Conservation (phyloP, 2,888 invertebrate genomes). For the Flexamia atlantica region DNA sequence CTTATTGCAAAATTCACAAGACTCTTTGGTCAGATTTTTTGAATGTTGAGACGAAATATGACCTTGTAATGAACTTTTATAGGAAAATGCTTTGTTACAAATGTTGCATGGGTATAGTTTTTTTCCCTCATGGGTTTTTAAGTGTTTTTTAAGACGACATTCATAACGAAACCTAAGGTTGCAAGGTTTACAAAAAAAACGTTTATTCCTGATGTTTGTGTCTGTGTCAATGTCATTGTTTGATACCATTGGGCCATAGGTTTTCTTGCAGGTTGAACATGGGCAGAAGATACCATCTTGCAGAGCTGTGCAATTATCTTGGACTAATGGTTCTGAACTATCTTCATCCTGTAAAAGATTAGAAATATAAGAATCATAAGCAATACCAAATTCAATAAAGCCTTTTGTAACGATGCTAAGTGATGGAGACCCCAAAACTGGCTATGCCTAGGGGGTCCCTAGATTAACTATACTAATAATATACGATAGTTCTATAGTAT, state of each 20-base stretch:
- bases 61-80: not conserved
- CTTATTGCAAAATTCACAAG: slow-evolving; percentile 13
- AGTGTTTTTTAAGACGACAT: not conserved
- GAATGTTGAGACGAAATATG: not conserved
- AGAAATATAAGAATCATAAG: too few species aligned
- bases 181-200: slow-evolving; percentile 1
- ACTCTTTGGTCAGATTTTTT: not conserved
- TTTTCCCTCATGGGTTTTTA: not conserved
- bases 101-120: slow-evolving; percentile 7
- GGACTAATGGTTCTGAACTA: not conserved
- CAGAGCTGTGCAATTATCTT: not conserved
- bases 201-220: not conserved
- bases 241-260: not conserved
- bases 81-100: not conserved
- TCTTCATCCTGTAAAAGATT: not conserved
- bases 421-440: too few species aligned
- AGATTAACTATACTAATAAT: too few species aligned
- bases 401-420: too few species aligned
- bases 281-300: not conserved
- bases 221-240: not conserved
- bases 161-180: not conserved
- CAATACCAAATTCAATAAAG: too few species aligned
- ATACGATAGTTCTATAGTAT: too few species aligned
- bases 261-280: not conserved
- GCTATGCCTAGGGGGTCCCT: too few species aligned